Percentiles rank a stretch among this genome's conserved stretches.
Evolutionary conservation across 2,888 invertebrate genomes (phyloP).

Genomic region (Teleiodes luculella): DNA sequence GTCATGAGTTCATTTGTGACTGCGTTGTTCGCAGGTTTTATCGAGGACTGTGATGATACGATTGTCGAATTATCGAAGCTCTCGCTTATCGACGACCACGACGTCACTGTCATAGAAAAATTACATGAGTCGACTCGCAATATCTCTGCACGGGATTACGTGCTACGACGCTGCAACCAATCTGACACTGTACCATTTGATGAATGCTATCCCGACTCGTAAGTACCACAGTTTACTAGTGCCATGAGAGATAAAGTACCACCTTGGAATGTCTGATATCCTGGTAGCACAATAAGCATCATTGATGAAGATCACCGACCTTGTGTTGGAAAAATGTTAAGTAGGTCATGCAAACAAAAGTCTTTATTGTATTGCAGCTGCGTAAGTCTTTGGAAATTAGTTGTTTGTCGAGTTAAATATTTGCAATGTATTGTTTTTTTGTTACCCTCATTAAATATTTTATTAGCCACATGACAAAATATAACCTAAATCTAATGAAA

Average conservation of each 20-base stretch:
- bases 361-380: constrained; percentile 35
- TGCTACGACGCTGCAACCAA: constrained; percentile 84
- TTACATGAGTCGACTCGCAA: constrained; percentile 61
- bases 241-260: no score
- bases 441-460: not conserved
- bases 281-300: not conserved
- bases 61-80: constrained; percentile 74
- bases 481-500: not conserved
- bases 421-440: not conserved
- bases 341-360: constrained; percentile 43
- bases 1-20: constrained; percentile 31
- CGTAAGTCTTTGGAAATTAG: constrained; percentile 14
- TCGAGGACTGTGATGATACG: constrained; percentile 79
- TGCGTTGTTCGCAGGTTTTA: constrained; percentile 63
- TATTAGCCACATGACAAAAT: not conserved
- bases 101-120: constrained; percentile 65
- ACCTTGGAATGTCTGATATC: not conserved
- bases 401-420: not conserved
- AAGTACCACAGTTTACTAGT: constrained; percentile 44
- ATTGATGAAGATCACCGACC: constrained; percentile 17
- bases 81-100: constrained; percentile 69
- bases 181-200: constrained; percentile 80
- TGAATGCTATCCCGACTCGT: constrained; percentile 82
- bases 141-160: constrained; percentile 67
- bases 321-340: constrained; percentile 27